phyloP scores from a whole-genome alignment of 1,140 invertebrate species.

The Formica exsecta region DNA sequence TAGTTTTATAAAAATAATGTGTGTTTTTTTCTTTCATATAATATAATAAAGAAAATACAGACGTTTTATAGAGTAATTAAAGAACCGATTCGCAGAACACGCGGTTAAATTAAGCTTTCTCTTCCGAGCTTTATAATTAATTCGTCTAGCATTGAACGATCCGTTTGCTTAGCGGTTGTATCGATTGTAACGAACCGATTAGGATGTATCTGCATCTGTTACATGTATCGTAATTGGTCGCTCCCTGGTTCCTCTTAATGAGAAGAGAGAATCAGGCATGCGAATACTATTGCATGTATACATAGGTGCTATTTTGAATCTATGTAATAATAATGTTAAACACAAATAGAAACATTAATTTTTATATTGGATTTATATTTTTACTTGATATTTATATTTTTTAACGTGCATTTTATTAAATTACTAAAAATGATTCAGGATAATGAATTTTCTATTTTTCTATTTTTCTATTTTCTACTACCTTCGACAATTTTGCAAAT shows the following conservation, averaged over 20 bases:
- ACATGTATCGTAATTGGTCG: constrained; percentile 23
- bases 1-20: neutral
- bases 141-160: constrained; percentile 13
- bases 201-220: constrained; percentile 20
- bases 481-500: neutral
- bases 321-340: neutral
- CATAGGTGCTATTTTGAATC: neutral
- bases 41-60: neutral
- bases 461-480: neutral
- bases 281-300: neutral
- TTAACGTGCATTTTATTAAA: too few species aligned
- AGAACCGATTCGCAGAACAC: neutral
- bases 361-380: too few species aligned
- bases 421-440: constrained; percentile 32
- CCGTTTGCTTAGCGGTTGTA: constrained; percentile 22
- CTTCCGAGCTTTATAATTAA: constrained; percentile 30
- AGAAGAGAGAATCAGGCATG: constrained; percentile 3
- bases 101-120: neutral
- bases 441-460: neutral
- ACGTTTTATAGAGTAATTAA: neutral
- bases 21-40: neutral
- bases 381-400: too few species aligned
- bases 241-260: constrained; percentile 21
- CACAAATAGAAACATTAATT: neutral
- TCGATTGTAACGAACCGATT: constrained; percentile 30